Base-by-base conservation (phyloP, 2,797 vertebrate genomes). In the Lepidocolaptes lacrymiger region DNA sequence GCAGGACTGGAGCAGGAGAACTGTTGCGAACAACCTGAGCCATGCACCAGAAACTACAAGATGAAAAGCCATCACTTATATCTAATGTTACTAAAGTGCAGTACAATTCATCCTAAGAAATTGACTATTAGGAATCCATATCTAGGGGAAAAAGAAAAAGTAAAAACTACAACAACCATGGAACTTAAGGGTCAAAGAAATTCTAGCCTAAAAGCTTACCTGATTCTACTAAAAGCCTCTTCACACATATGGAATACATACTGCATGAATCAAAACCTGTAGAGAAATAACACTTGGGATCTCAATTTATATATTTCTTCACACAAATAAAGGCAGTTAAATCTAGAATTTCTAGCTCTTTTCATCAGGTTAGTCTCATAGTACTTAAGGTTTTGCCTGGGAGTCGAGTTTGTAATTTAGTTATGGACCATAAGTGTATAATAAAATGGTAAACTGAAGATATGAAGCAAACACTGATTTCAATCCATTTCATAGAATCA, bases 1-100 rank as follows among this genome's bases (percentile, higher is more conserved):
- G 32, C 28, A 28, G 20, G 9, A 7, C 41, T 61, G 27, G 24
- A 69, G 49, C 9, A 44, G 20, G 13, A 73, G 7, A 46, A 39
- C 34, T 2, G 4, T 34, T 41, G 23, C 22, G 55, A 79, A 56
- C 14, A 8, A 26, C 4, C 43, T 41, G 21, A 54, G 10, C 16
- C 18, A 30, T 0, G 0, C 46, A 46, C 8, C 3, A 9, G 51
- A 23, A 63, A 18, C 8, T 11, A 28, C 16, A 51, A 30, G 37
- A 73, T 67, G 22, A 89, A 83, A 88, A 74, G 4, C 10, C 28
- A 34, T 16, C 8, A 22, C 9, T 43, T 68, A 3, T 14, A 30
- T 43, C 8, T n/a, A 34, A 11, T 6, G 3, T 69, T 28, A 58
- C 9, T 62, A 43, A 66, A 51, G 36, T 54, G 9, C 20, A 51